phyloP scores from a whole-genome alignment of 2,888 invertebrate genomes.

The Agrochola lota region DNA sequence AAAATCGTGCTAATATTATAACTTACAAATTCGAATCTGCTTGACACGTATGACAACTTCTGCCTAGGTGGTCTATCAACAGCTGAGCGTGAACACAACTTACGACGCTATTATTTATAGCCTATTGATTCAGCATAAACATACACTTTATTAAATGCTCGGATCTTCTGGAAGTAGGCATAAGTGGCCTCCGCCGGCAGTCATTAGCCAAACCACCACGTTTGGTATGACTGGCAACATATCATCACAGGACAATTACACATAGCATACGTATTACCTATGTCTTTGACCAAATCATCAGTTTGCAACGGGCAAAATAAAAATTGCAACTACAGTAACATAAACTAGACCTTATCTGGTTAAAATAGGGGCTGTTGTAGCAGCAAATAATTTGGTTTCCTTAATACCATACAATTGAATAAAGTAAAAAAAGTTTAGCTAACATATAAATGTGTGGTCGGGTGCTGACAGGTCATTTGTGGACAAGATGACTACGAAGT shows the following conservation, averaged over 20 bases:
- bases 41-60: neutral
- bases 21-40: neutral
- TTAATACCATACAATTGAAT: conserved; percentile 64
- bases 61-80: conserved; percentile 43
- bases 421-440: conserved; percentile 68
- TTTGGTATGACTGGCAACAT: conserved; percentile 65
- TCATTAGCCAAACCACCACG: conserved; percentile 64
- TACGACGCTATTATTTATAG: conserved; percentile 26
- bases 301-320: conserved; percentile 24
- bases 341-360: conserved; percentile 39
- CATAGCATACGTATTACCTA: conserved; percentile 60
- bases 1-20: too few species aligned
- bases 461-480: conserved; percentile 34
- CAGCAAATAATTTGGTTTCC: conserved; percentile 20
- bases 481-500: conserved; percentile 56
- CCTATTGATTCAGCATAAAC: conserved; percentile 45
- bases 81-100: conserved; percentile 11
- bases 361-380: conserved; percentile 22
- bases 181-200: conserved; percentile 29
- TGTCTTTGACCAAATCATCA: conserved; percentile 65
- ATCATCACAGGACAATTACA: conserved; percentile 45
- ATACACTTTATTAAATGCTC: conserved; percentile 48
- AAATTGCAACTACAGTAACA: neutral
- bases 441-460: conserved; percentile 67
- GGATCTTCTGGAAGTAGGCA: conserved; percentile 18